Evolutionary conservation across 23 tunicate species (phyloP), one percentile per base, ranked within the genome.

Genomic region (Ciona savignyi): DNA sequence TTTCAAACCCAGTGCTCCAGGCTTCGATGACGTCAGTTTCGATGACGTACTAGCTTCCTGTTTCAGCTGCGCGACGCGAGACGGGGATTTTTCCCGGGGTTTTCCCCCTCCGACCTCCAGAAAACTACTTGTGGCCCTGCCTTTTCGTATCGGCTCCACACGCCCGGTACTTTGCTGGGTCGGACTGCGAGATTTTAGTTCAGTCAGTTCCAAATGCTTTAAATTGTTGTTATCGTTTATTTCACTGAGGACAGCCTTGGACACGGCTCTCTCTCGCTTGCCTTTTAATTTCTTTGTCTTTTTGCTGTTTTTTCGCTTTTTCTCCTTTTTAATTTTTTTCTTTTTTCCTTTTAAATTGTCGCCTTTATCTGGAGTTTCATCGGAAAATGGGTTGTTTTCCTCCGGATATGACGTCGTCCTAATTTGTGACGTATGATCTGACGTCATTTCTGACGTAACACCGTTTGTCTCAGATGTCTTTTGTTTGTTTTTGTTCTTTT

Each of bases 231-330:
- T 34, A 11, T 23, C 32, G 24, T 69, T 11, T 69, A 69, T 4
- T 69, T 77, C 70, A n/a, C 60, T 30, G 0, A 60, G 30, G 1
- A 79, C 65, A 1, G 70, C 84, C 32, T 34, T 63, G 27, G 84
- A 79, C 23, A 79, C 66, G n/a, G 84, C 84, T 33, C 84, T 67
- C 84, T n/a, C 84, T 34, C 77, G 66, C 70, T 79, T 70, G 23
- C 77, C 77, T 62, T 79, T 32, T 20, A 79, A 30, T 23, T 62
- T 77, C 33, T 77, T 66, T 19, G 49, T 4, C 51, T 32, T 48
- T 62, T 79, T 63, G 29, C 56, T 42, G 11, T 15, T 15, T 15
- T 42, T 42, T 15, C 56, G 9, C 56, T 42, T 42, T 42, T 42
- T 42, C 56, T 42, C 56, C 25, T 77, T 69, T 68, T 69, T 72